Evolutionary conservation across 2,888 invertebrate genomes (phyloP), one percentile per base, ranked within the genome.

Genomic region (Conops quadrifasciatus): DNA sequence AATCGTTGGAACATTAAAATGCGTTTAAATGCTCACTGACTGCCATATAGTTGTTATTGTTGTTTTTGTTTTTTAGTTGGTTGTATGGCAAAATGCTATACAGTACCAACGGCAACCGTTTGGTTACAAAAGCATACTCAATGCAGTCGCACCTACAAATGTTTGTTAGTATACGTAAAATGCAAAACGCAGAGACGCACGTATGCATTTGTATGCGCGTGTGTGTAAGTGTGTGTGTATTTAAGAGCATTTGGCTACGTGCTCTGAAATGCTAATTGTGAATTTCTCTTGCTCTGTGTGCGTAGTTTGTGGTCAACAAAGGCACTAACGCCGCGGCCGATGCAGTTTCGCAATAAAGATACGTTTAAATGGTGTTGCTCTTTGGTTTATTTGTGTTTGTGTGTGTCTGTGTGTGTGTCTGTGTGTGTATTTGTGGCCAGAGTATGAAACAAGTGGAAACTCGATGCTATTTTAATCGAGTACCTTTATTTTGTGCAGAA

Each of bases 271-370:
- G 15, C 28, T 24, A 59, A 59, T 26, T 59, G 1, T 59, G 16
- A 26, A 16, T 59, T 58, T 7, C n/a, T 19, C 24, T 58, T 28
- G 28, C 16, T 13, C 21, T 58, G 58, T 13, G 13, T 26, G 59
- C 59, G 28, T 24, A 9, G 28, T 24, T 59, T 16, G 59, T 59
- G 59, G 59, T 59, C 59, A 59, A 28, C 59, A 59, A 4, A 36
- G 9, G 36, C 36, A 26, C 59, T 3, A 59, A 59, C 26, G 13
- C 19, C 21, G 51, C 2, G 19, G 9, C 19, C 16, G 19, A 7
- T 51, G 1, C 51, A 7, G 11, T 19, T 51, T n/a, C 19, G 19
- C 19, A 7, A 56, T 56, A 13, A 56, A 56, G 28, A 56, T 16
- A 51, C 21, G 51, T 21, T 51, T n/a, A n/a, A 51, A 51, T 13